phyloP scores from a whole-genome alignment of 2,888 invertebrate species.

The Paralinhomoeus sp. region DNA sequence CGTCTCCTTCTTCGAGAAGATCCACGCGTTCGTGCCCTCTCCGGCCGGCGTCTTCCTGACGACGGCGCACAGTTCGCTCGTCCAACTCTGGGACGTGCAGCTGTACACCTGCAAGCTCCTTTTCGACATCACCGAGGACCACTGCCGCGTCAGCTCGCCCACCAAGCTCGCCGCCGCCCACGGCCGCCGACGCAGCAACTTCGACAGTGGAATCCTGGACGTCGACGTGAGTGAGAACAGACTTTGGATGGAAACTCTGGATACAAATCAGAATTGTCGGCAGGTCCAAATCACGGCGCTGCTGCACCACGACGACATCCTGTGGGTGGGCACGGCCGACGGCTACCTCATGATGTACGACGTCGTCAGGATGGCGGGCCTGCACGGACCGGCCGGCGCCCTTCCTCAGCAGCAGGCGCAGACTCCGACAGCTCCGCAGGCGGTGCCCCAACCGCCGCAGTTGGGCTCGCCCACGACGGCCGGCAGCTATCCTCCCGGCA shows the following conservation, averaged over 20 bases:
- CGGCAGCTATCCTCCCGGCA: background rate
- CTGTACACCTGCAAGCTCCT: slow-evolving; percentile 30
- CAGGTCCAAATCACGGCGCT: slow-evolving; percentile 29
- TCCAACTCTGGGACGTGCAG: slow-evolving; percentile 31
- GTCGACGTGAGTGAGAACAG: no score
- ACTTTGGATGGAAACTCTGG: no score
- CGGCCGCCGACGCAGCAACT: no score
- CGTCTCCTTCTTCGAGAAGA: slow-evolving; percentile 27
- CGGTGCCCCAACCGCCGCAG: no score
- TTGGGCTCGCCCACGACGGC: background rate
- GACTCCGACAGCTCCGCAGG: no score
- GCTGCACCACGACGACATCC: slow-evolving; percentile 24
- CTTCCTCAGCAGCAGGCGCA: no score
- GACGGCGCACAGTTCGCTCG: slow-evolving; percentile 32
- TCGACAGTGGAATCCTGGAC: no score
- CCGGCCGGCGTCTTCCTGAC: slow-evolving; percentile 31
- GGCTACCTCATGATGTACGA: slow-evolving; percentile 26
- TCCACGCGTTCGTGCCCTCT: slow-evolving; percentile 25
- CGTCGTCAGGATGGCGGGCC: slow-evolving; percentile 3
- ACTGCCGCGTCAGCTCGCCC: slow-evolving; percentile 9
- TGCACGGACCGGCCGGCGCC: no score
- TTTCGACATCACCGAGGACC: slow-evolving; percentile 29
- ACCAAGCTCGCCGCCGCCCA: no score
- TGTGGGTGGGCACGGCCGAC: slow-evolving; percentile 34
- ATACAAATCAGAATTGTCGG: no score